Evolutionary conservation across 2,113 vertebrate genomes (phyloP).

Genomic region (Seriola aureovittata): DNA sequence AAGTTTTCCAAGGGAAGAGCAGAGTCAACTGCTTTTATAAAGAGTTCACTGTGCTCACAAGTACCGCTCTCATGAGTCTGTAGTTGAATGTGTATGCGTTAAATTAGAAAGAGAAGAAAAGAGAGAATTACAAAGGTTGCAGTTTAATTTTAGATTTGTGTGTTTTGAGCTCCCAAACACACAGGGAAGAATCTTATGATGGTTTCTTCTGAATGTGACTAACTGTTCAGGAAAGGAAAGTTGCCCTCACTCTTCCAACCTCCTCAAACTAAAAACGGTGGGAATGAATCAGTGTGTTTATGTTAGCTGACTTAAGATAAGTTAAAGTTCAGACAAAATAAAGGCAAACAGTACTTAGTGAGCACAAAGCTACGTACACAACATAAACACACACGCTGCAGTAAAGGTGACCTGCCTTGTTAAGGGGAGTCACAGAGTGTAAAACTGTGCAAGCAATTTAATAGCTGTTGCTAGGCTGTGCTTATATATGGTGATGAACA

Average conservation of each 20-base stretch:
- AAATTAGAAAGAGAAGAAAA: neutral
- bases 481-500: neutral
- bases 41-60: slow-evolving; percentile 50
- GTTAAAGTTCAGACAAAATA: slow-evolving; percentile 29
- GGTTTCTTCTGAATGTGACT: slow-evolving; percentile 17
- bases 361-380: slow-evolving; percentile 21
- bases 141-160: neutral
- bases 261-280: neutral
- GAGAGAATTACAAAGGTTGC: neutral
- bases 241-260: neutral
- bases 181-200: neutral
- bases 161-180: slow-evolving; percentile 6
- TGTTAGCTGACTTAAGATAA: slow-evolving; percentile 39
- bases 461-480: neutral
- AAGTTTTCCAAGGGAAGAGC: slow-evolving; percentile 38
- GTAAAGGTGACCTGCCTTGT: slow-evolving; percentile 16
- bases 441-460: neutral
- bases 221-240: slow-evolving; percentile 20
- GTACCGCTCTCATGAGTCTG: slow-evolving; percentile 6
- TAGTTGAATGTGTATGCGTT: neutral
- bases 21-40: slow-evolving; percentile 37
- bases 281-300: slow-evolving; percentile 31
- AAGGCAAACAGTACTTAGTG: slow-evolving; percentile 42
- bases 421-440: slow-evolving; percentile 2
- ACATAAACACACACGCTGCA: slow-evolving; percentile 25